A percentile compares a stretch with the other conserved stretches of the same genome.
Conservation (phyloP, 2,797 vertebrate genomes). For the Falco berigora region DNA sequence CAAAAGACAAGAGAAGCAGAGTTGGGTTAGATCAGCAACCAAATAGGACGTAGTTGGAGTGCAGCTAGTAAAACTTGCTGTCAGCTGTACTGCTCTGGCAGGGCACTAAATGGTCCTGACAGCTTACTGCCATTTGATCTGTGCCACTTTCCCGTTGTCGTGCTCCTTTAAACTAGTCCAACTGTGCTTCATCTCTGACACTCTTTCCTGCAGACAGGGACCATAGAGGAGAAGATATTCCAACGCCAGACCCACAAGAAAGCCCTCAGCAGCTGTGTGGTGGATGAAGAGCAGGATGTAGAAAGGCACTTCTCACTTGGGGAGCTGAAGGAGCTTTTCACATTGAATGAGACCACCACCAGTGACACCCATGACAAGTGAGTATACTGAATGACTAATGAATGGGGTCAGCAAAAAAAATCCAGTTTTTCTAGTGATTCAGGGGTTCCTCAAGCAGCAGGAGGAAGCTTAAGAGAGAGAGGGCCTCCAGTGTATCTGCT, state of each 20-base stretch:
- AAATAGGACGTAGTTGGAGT: not conserved
- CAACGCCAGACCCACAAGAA: slow-evolving; percentile 98
- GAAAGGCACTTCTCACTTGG: slow-evolving; percentile 94
- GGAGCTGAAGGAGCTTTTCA: slow-evolving; percentile 90
- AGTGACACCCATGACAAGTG: slow-evolving; percentile 96
- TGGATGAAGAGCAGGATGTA: slow-evolving; percentile 94
- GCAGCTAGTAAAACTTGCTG: not conserved
- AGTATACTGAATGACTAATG: not conserved
- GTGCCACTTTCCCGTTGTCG: accelerated
- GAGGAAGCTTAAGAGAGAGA: not conserved
- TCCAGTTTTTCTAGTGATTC: not conserved
- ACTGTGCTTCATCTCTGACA: not conserved
- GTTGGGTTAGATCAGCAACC: not conserved
- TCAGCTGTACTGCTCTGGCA: not conserved
- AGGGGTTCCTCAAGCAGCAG: not conserved
- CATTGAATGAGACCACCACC: slow-evolving; percentile 79
- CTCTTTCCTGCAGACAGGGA: slow-evolving; percentile 80
- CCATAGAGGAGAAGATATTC: slow-evolving; percentile 98
- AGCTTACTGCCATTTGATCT: not conserved
- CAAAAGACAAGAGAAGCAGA: not conserved
- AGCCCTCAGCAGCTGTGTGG: slow-evolving; percentile 95
- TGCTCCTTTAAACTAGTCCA: not conserved
- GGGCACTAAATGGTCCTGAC: not conserved
- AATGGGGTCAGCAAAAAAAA: not conserved
- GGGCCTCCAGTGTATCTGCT: not conserved